These are phyloP conservation scores for Heliothis virescens DNA, from an alignment of 1,140 invertebrate genomes.

Conservation along the genomic window DNA sequence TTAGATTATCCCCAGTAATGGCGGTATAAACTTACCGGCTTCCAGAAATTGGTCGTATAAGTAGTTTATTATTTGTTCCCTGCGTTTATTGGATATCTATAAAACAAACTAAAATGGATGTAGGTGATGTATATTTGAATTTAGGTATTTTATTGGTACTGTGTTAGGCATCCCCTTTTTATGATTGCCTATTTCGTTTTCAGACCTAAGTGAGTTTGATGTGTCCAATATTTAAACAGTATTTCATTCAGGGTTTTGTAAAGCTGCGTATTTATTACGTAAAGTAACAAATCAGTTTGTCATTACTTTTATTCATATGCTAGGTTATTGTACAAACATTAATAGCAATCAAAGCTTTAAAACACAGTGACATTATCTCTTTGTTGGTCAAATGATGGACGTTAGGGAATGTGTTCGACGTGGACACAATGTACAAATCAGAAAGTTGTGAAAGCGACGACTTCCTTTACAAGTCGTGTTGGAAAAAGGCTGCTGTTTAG, in stretches of 20 bases:
- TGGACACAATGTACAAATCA: constrained; percentile 60
- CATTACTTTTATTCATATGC: not conserved
- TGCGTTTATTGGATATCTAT: constrained; percentile 1
- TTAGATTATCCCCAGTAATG: constrained; percentile 61
- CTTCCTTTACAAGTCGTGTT: constrained; percentile 56
- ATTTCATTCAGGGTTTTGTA: not conserved
- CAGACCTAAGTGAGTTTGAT: not conserved
- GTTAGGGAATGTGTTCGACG: constrained; percentile 53
- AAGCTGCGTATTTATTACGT: not conserved
- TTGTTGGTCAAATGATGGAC: constrained; percentile 55
- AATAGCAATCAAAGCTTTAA: constrained; percentile 41
- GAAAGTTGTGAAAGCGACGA: constrained; percentile 60
- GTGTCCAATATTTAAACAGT: not conserved
- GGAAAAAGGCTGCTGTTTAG: constrained; percentile 57
- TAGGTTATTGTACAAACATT: constrained; percentile 6
- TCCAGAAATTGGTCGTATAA: constrained; percentile 43
- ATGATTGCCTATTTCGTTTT: not conserved
- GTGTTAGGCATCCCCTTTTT: not conserved
- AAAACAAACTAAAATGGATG: constrained; percentile 45
- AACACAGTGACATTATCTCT: constrained; percentile 52
- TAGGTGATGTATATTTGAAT: constrained; percentile 24
- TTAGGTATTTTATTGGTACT: not conserved
- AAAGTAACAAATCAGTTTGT: not conserved
- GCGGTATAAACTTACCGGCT: constrained; percentile 48
- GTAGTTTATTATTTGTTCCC: constrained; percentile 46